Conservation (phyloP, 2,797 vertebrate species). For the Microctenopoma lineatum region DNA sequence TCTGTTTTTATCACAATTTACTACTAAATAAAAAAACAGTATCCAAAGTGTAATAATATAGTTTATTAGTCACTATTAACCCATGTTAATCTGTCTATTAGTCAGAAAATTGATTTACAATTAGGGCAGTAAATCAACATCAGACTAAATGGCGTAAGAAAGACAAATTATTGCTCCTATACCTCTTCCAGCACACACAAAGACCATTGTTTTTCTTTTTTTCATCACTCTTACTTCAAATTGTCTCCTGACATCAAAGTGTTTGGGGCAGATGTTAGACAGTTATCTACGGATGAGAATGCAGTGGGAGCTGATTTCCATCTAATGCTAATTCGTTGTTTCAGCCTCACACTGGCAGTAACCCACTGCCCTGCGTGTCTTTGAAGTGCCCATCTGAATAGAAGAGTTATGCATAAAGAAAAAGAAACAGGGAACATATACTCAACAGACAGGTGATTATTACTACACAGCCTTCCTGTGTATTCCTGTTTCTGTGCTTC, state of each 20-base stretch:
- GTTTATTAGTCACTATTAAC: conserved; percentile 40
- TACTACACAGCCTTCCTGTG: conserved; percentile 10
- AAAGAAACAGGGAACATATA: conserved; percentile 29
- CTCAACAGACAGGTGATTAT: conserved; percentile 48
- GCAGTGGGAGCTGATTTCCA: conserved; percentile 49
- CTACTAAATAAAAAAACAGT: too few relatives aligned
- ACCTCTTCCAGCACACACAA: conserved; percentile 7
- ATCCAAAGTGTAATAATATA: conserved; percentile 5
- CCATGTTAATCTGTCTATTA: conserved; percentile 26
- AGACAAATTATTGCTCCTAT: conserved; percentile 31
- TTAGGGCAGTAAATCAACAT: conserved; percentile 26
- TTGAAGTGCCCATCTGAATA: conserved; percentile 65
- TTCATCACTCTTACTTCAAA: conserved; percentile 61
- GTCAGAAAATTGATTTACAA: conserved; percentile 40
- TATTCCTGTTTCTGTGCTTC: not conserved
- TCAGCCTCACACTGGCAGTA: conserved; percentile 32
- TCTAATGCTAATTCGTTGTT: conserved; percentile 60
- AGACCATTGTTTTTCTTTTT: conserved; percentile 46
- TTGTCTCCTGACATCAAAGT: conserved; percentile 67
- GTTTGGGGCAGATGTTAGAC: conserved; percentile 55
- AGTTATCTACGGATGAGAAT: conserved; percentile 54
- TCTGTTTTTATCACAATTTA: too few relatives aligned
- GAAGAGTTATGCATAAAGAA: conserved; percentile 38
- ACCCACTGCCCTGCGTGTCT: conserved; percentile 45
- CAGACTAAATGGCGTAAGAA: conserved; percentile 22